These are phyloP conservation scores for Falco rusticolus DNA, from an alignment of 2,797 vertebrate genomes.

Conservation along the genomic window DNA sequence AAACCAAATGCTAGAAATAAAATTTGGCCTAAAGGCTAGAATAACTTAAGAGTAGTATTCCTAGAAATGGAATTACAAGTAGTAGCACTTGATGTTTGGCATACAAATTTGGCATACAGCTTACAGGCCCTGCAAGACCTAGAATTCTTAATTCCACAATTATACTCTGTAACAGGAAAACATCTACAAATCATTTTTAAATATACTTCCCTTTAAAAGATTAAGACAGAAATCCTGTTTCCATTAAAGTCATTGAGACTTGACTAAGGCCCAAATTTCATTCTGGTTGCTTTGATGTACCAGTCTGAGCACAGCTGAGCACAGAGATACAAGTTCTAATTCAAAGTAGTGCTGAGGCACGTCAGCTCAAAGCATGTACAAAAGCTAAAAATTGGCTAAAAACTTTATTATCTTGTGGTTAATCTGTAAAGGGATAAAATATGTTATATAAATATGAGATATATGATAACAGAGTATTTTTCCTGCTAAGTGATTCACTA, in stretches of 20 bases:
- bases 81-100: neutral
- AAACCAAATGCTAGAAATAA: constrained; percentile 23
- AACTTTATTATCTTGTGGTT: neutral
- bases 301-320: neutral
- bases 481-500: neutral
- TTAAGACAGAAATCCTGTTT: neutral
- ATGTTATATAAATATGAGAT: neutral
- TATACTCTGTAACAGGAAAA: neutral
- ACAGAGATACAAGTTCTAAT: neutral
- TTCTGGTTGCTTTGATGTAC: neutral
- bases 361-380: neutral
- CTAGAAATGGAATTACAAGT: neutral
- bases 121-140: neutral
- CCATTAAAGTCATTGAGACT: neutral
- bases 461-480: neutral
- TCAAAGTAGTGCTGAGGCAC: neutral
- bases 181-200: neutral
- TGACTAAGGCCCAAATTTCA: neutral
- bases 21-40: neutral
- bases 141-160: neutral
- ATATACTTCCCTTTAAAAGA: neutral
- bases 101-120: neutral
- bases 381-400: neutral
- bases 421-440: neutral
- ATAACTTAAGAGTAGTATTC: neutral